Conservation (phyloP, 1,140 invertebrate genomes). For the fruit fly (Drosophila melanogaster) region Release_6_plus_ISO1_MT NC_004354.4:15357501-15358000, state of each 20-base stretch:
- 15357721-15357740: slow-evolving; percentile 26
- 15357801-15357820: slow-evolving; percentile 2
- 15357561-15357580: too few species aligned
- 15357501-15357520: too few species aligned
- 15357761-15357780: slow-evolving; percentile 57
- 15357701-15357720: slow-evolving; percentile 62
- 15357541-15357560: too few species aligned
- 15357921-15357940: not conserved
- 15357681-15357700: not conserved
- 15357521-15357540: too few species aligned
- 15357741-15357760: slow-evolving; percentile 56
- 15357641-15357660: slow-evolving; percentile 39
- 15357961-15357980: slow-evolving; percentile 4
- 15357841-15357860: slow-evolving; percentile 40
- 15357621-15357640: slow-evolving; percentile 2
- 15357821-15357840: slow-evolving; percentile 7
- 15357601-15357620: not conserved
- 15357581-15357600: too few species aligned
- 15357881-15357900: slow-evolving; percentile 14
- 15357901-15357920: not conserved
- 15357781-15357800: slow-evolving; percentile 21
- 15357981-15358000: not conserved
- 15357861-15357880: slow-evolving; percentile 51
- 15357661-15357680: slow-evolving; percentile 16
- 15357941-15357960: slow-evolving; percentile 11